Evolutionary conservation across 2,888 invertebrate genomes (phyloP).

Genomic region (Zygaena filipendulae): DNA sequence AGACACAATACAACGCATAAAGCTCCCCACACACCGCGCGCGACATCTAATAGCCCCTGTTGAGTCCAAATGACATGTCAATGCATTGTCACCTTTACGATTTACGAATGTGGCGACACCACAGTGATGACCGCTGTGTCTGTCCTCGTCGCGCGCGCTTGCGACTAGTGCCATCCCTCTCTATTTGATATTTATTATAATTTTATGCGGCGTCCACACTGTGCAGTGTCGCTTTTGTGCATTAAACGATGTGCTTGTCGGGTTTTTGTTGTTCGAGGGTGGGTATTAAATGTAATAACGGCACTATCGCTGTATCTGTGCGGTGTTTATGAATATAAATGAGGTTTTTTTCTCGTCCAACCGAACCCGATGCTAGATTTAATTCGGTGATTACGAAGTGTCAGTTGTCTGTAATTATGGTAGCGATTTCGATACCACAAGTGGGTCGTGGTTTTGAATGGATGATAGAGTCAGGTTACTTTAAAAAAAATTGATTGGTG

Average conservation of each 20-base stretch:
- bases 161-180: slow-evolving; percentile 22
- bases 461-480: no score
- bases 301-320: slow-evolving; percentile 27
- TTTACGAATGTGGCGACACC: slow-evolving; percentile 45
- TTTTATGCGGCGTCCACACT: slow-evolving; percentile 58
- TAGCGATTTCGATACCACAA: slow-evolving; percentile 21
- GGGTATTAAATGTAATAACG: slow-evolving; percentile 39
- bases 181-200: slow-evolving; percentile 60
- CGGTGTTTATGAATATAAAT: slow-evolving; percentile 47
- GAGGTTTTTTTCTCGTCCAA: slow-evolving; percentile 34
- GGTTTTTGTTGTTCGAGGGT: slow-evolving; percentile 46
- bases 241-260: slow-evolving; percentile 55
- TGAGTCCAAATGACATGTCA: slow-evolving; percentile 53
- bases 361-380: slow-evolving; percentile 30
- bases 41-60: slow-evolving; percentile 48
- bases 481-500: no score
- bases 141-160: slow-evolving; percentile 18
- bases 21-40: slow-evolving; percentile 23
- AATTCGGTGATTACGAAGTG: slow-evolving; percentile 46
- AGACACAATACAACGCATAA: slow-evolving; percentile 23
- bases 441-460: slow-evolving; percentile 15
- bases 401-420: slow-evolving; percentile 51
- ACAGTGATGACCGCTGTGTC: slow-evolving; percentile 12
- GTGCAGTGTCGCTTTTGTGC: slow-evolving; percentile 40
- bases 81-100: slow-evolving; percentile 57